Conservation (phyloP, 1,140 invertebrate species). For the Lucilia cuprina region DNA sequence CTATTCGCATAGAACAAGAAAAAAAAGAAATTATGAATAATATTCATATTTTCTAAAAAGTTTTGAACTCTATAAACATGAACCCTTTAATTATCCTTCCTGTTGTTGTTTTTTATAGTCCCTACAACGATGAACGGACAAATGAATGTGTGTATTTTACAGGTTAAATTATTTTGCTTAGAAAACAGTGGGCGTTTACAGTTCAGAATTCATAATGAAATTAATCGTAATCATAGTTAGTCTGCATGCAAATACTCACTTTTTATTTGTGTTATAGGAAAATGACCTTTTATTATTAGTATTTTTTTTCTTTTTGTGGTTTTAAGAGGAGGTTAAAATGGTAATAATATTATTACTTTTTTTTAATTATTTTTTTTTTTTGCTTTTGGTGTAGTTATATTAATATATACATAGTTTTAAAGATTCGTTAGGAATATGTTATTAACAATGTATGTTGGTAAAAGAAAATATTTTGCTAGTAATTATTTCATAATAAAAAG, state of each 20-base stretch:
- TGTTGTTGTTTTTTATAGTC: neutral
- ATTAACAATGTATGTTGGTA: neutral
- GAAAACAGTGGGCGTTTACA: neutral
- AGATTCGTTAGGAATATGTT: neutral
- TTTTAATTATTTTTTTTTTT: neutral
- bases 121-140: neutral
- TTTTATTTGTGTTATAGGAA: neutral
- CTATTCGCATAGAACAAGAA: too few species aligned
- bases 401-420: neutral
- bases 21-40: neutral
- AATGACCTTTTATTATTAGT: neutral
- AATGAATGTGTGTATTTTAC: neutral
- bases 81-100: slow-evolving; percentile 6
- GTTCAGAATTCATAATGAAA: neutral
- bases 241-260: slow-evolving; percentile 1
- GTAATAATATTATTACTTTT: too few species aligned
- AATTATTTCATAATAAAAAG: too few species aligned
- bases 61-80: neutral
- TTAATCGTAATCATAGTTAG: slow-evolving; percentile 7
- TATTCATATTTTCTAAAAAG: neutral
- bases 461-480: too few species aligned
- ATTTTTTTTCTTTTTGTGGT: neutral
- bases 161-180: neutral
- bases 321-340: neutral
- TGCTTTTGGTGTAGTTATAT: neutral